Conservation (phyloP, 1,140 invertebrate genomes). For the Lethrus apterus region DNA sequence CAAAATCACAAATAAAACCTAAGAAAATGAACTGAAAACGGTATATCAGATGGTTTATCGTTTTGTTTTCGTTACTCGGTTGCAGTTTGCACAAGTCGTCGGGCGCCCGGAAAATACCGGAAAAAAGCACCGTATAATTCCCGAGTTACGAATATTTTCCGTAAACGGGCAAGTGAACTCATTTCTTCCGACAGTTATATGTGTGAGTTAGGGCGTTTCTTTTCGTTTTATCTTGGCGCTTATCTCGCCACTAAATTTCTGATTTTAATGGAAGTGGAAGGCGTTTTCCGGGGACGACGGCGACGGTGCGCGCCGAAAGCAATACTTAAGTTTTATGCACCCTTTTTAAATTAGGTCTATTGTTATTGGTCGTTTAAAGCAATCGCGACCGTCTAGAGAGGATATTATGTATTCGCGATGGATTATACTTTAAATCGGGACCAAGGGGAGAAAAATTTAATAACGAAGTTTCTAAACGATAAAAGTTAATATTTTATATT, state of each 20-base stretch:
- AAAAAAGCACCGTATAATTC: conserved; percentile 32
- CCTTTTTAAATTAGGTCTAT: conserved; percentile 36
- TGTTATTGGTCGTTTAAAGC: conserved; percentile 34
- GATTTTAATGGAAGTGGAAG: conserved; percentile 39
- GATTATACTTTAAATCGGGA: conserved; percentile 22
- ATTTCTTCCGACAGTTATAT: conserved; percentile 37
- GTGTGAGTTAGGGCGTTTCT: conserved; percentile 39
- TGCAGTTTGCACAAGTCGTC: conserved; percentile 29
- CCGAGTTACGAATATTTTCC: conserved; percentile 32
- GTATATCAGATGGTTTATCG: conserved; percentile 34
- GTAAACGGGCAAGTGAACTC: conserved; percentile 34
- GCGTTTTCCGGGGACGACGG: not conserved
- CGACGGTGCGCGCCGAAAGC: conserved; percentile 27
- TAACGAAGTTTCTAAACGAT: conserved; percentile 14
- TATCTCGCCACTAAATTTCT: conserved; percentile 39
- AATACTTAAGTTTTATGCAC: conserved; percentile 31
- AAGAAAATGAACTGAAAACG: conserved; percentile 34
- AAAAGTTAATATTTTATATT: no score
- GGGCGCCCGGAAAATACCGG: conserved; percentile 27
- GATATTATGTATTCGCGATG: conserved; percentile 32
- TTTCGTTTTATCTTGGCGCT: conserved; percentile 38
- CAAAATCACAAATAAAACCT: conserved; percentile 32
- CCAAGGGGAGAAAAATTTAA: conserved; percentile 11
- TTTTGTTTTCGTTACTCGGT: conserved; percentile 36
- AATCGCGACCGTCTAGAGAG: conserved; percentile 30